Evolutionary conservation across 2,113 vertebrate genomes (phyloP), one percentile per base, ranked within the genome.

Genomic region (Polypterus senegalus): DNA sequence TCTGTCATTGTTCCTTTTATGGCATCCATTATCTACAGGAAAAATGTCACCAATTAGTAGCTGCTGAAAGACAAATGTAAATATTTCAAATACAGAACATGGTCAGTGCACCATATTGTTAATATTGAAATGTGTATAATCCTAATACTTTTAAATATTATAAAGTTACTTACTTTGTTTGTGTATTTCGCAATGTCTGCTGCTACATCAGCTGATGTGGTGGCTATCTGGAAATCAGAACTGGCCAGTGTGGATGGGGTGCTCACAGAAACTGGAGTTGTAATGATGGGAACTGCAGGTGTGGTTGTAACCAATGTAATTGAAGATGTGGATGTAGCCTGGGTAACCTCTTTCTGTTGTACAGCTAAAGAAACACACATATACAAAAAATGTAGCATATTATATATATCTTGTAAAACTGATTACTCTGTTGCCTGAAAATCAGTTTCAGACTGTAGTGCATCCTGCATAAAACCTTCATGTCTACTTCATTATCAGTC

Each of bases 1-100:
- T 98, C 95, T 1, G 93, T 97, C 94, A 98, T 93, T 6, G 95
- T 98, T 70, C 95, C 95, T 84, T 98, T 97, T 69, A 98, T 97
- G 3, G 92, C 87, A 63, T 98, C 95, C 95, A 97, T 97, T 72
- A 98, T 95, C 95, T 98, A 78, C 48, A 82, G 85, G 61, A 72
- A 0, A n/a, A 5, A 52, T 51, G 9, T 54, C 11, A 54, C 53
- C 53, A 54, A 11, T 11, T 9, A 54, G 4, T 60, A 49, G 49
- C 5, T 47, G 10, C 52, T 60, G 43, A 60, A 49, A 47, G 48
- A 27, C 27, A 27, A 27, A 27, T 27, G 27, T 27, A 27, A 27
- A 27, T 27, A 27, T 27, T 27, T 27, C 27, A 27, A 27, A 27
- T 27, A 27, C 27, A 27, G 27, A 27, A 27, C 27, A 27, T 27